These are phyloP conservation scores for Chrysolina americana DNA, from an alignment of 2,888 invertebrate genomes.

Conservation along the genomic window DNA sequence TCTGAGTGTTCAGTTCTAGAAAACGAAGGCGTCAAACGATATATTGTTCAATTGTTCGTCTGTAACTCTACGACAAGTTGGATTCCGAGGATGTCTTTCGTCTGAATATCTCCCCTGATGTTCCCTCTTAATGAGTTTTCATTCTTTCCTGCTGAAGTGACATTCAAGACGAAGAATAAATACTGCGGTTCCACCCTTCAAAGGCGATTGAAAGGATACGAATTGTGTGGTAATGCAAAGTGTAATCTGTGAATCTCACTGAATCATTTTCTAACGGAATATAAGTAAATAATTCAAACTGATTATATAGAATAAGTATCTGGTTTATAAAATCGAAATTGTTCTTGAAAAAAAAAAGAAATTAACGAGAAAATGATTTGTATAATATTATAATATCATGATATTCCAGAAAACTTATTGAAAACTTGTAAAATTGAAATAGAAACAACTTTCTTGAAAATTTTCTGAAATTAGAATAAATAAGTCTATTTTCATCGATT, in stretches of 20 bases:
- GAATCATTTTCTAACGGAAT: neutral
- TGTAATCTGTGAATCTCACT: neutral
- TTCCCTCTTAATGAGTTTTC: conserved; percentile 9
- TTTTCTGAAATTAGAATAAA: too few species aligned
- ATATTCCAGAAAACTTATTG: too few species aligned
- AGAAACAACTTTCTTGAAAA: too few species aligned
- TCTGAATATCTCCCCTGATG: conserved; percentile 8
- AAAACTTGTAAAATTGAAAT: too few species aligned
- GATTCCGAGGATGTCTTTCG: conserved; percentile 5
- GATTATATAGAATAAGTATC: too few species aligned
- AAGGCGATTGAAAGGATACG: neutral
- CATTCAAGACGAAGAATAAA: neutral
- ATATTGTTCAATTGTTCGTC: conserved; percentile 23
- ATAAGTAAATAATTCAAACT: too few species aligned
- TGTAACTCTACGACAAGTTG: neutral
- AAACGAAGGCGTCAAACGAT: conserved; percentile 12
- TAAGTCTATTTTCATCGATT: too few species aligned
- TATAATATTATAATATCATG: too few species aligned
- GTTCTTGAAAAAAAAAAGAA: too few species aligned
- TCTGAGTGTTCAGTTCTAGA: conserved; percentile 7
- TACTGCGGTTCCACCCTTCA: neutral
- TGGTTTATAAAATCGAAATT: too few species aligned
- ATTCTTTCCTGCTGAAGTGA: neutral
- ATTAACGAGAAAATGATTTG: too few species aligned
- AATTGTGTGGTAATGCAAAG: neutral